Evolutionary conservation across 2,797 vertebrate species (phyloP), one percentile per base, ranked within the genome.

Genomic region (Sebastes kiyomatsui): DNA sequence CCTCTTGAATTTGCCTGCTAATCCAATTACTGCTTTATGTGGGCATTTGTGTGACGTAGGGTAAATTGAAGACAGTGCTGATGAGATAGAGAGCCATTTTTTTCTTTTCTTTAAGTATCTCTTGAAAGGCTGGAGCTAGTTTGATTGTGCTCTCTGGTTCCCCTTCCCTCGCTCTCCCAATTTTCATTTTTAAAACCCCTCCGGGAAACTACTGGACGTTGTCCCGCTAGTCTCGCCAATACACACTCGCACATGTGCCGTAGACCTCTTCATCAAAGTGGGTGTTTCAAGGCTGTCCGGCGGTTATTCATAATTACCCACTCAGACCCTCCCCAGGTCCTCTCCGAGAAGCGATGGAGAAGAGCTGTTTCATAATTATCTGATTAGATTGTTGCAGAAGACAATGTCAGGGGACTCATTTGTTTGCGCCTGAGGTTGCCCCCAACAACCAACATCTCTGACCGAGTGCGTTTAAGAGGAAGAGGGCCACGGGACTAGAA

Each of bases 361-460:
- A 79, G 75, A 87, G 42, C 77, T 25, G 72, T 84, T 88, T 88
- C 83, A 79, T 86, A 90, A 92, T 83, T 80, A 79, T 88, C 79
- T 92, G 91, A 93, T 90, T 91, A 86, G 82, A 79, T 89, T 87
- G 82, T 75, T 78, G 77, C 77, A 75, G 80, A 20, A 85, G 86
- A 88, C 80, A 58, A 81, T 77, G 72, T 90, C 75, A 77, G 77
- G 77, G 70, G 80, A 83, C 83, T 91, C 80, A 75, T 88, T 86
- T 90, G 80, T 78, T 58, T 81, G 66, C 0, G 70, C 86, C 78
- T 27, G 16, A 84, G 80, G 85, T 90, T 87, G 83, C 83, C 75
- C 87, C 86, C 62, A 65, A 87, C 86, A 88, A 90, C 88, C 79
- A 72, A 72, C 67, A 49, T 81, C 75, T 60, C 75, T 84, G 83